A percentile compares a stretch with the other conserved stretches of the same genome.
These are phyloP conservation scores for Polypterus bichir DNA, from an alignment of 2,113 vertebrate species.

Conservation along the genomic window DNA sequence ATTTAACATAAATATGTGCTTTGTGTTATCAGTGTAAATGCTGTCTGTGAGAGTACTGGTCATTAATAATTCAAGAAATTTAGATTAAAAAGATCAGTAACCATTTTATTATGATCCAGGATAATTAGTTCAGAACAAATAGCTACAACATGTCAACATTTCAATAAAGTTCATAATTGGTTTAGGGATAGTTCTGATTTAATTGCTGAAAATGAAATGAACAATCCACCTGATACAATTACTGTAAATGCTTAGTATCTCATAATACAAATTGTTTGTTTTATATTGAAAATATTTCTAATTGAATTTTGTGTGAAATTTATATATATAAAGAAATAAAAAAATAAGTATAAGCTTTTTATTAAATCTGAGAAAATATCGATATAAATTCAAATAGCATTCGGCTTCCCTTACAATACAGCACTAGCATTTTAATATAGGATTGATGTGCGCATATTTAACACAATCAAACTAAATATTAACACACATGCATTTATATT, in stretches of 20 bases:
- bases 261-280: neutral
- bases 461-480: neutral
- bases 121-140: conserved; percentile 55
- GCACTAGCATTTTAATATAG: no score
- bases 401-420: no score
- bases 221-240: conserved; percentile 9
- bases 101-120: conserved; percentile 47
- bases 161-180: conserved; percentile 46
- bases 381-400: no score
- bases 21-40: conserved; percentile 5
- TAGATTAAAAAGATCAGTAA: conserved; percentile 54
- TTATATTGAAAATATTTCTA: neutral
- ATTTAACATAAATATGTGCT: conserved; percentile 1
- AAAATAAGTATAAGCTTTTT: no score
- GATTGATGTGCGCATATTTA: no score
- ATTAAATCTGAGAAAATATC: no score
- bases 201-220: conserved; percentile 46
- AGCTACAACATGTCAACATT: conserved; percentile 30
- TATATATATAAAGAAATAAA: neutral
- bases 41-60: conserved; percentile 29
- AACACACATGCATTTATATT: neutral
- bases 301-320: neutral
- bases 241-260: neutral
- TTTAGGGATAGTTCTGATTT: conserved; percentile 42
- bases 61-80: conserved; percentile 56